These are phyloP conservation scores for Parnassius apollo DNA, from an alignment of 2,888 invertebrate species.

Conservation along the genomic window DNA sequence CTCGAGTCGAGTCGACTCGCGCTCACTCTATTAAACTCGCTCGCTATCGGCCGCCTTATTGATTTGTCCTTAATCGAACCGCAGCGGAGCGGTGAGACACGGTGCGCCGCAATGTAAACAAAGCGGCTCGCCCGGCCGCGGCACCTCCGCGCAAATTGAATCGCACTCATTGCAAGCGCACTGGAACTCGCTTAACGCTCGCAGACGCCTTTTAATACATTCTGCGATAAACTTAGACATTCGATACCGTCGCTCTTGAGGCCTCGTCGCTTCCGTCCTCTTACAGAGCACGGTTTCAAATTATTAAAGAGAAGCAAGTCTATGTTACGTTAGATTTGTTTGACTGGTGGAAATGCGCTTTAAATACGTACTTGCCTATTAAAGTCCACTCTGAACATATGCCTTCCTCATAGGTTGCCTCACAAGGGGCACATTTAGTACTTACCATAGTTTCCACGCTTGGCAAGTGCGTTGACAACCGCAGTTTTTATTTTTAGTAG, in stretches of 20 bases:
- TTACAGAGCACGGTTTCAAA: neutral
- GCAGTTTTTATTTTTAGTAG: no score
- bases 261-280: neutral
- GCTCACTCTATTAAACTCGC: conserved; percentile 79
- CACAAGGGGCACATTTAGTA: no score
- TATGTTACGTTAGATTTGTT: no score
- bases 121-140: conserved; percentile 43
- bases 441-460: no score
- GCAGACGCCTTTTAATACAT: conserved; percentile 19
- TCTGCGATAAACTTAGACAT: conserved; percentile 18
- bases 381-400: no score
- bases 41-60: conserved; percentile 78
- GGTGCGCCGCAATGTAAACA: conserved; percentile 65
- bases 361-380: no score
- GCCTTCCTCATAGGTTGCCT: no score
- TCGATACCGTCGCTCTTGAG: conserved; percentile 8
- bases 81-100: conserved; percentile 49
- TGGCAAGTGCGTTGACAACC: no score
- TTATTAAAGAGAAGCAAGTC: neutral
- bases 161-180: conserved; percentile 63
- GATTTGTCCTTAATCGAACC: conserved; percentile 77
- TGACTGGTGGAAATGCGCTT: no score
- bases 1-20: conserved; percentile 68
- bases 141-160: conserved; percentile 61
- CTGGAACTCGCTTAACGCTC: conserved; percentile 34